Conservation (phyloP, 2,113 vertebrate genomes). For the Anser cygnoides region DNA sequence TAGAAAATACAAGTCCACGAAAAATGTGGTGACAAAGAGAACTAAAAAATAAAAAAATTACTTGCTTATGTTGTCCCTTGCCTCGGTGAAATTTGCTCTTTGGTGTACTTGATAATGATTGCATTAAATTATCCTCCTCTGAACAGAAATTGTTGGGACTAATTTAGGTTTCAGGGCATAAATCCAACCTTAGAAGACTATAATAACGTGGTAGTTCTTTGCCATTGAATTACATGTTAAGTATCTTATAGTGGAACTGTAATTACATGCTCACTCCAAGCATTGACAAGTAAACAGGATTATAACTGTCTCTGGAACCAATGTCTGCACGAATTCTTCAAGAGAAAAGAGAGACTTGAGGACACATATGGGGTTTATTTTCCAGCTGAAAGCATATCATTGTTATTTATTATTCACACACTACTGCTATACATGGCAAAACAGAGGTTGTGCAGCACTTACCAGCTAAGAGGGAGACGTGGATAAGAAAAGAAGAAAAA, state of each 20-base stretch:
- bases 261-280: constrained; percentile 64
- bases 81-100: background rate
- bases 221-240: constrained; percentile 64
- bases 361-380: constrained; percentile 65
- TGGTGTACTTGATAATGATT: constrained; percentile 23
- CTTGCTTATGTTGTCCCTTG: background rate
- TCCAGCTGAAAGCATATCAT: constrained; percentile 37
- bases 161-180: constrained; percentile 65
- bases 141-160: constrained; percentile 41
- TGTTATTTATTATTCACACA: constrained; percentile 56
- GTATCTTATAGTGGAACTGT: constrained; percentile 61
- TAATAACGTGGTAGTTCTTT: constrained; percentile 43
- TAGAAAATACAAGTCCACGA: background rate
- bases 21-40: background rate
- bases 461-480: background rate
- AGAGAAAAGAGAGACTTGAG: constrained; percentile 50
- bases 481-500: background rate
- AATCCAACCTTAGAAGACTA: constrained; percentile 48
- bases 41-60: background rate
- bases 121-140: constrained; percentile 42
- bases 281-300: constrained; percentile 68
- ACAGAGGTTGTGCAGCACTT: background rate
- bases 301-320: constrained; percentile 61
- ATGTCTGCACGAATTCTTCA: constrained; percentile 53
- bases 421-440: constrained; percentile 12